Percentiles rank a stretch among this genome's conserved stretches.
Conservation (phyloP, 2,797 vertebrate species). For the Microctenopoma lineatum region DNA sequence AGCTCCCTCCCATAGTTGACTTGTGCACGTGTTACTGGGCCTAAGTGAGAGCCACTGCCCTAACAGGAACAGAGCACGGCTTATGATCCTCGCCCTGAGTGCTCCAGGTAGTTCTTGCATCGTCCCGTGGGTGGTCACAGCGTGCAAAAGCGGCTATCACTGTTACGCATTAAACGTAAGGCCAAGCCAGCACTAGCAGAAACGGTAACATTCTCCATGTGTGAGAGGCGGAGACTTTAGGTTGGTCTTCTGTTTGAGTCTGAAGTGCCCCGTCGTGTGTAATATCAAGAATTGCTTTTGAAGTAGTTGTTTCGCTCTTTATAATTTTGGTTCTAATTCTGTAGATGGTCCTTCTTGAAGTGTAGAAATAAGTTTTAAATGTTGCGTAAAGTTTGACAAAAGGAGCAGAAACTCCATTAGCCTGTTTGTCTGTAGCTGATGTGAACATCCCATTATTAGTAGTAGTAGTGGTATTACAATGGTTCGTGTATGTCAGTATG, state of each 20-base stretch:
- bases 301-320: constrained; percentile 36
- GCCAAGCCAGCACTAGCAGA: constrained; percentile 41
- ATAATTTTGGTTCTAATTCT: constrained; percentile 40
- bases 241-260: constrained; percentile 16
- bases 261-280: constrained; percentile 45
- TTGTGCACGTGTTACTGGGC: constrained; percentile 7
- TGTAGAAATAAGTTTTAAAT: constrained; percentile 57
- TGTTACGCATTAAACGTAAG: constrained; percentile 7
- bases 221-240: constrained; percentile 14
- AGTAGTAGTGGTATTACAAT: constrained; percentile 6
- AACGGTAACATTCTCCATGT: constrained; percentile 24
- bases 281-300: constrained; percentile 36
- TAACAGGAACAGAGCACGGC: constrained; percentile 42
- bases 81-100: constrained; percentile 5
- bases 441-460: constrained; percentile 44
- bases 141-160: neutral
- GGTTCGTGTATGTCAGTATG: constrained; percentile 41
- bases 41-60: constrained; percentile 14
- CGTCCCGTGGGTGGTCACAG: neutral
- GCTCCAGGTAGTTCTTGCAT: constrained; percentile 9
- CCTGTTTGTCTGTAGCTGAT: constrained; percentile 53
- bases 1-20: constrained; percentile 16
- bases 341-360: constrained; percentile 69
- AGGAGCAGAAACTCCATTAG: constrained; percentile 44
- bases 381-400: constrained; percentile 46